phyloP scores from a whole-genome alignment of 2,113 vertebrate species.

The Thalassarche chlororhynchos region DNA sequence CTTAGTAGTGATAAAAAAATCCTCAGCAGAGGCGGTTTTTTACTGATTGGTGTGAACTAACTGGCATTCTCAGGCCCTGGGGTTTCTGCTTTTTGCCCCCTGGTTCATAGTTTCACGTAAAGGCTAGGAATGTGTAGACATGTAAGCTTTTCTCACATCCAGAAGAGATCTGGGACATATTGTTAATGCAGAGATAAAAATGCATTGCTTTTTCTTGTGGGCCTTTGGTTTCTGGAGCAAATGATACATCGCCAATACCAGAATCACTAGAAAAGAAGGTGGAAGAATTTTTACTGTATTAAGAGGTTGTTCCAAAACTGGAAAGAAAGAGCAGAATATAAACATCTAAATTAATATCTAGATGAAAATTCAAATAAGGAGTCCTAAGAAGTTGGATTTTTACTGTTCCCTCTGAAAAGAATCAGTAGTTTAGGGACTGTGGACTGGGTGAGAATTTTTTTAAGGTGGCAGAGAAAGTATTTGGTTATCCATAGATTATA shows the following conservation, averaged over 20 bases:
- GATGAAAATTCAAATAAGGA: neutral
- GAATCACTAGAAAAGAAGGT: neutral
- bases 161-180: neutral
- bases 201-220: neutral
- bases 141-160: neutral
- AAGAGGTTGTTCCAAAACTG: neutral
- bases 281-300: neutral
- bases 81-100: neutral
- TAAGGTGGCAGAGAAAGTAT: neutral
- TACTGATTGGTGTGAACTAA: neutral
- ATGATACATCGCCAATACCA: neutral
- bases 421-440: neutral
- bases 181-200: neutral
- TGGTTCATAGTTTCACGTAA: neutral
- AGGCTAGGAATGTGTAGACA: neutral
- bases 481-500: neutral
- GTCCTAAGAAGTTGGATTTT: neutral
- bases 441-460: neutral
- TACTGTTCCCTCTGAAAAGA: neutral
- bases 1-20: neutral
- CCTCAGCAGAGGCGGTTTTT: neutral
- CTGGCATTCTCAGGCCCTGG: neutral
- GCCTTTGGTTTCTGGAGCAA: neutral
- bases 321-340: neutral
- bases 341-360: neutral